Base-by-base conservation (phyloP, 37 sponge, comb jelly and placozoan species). In the Axinella damicornis region DNA sequence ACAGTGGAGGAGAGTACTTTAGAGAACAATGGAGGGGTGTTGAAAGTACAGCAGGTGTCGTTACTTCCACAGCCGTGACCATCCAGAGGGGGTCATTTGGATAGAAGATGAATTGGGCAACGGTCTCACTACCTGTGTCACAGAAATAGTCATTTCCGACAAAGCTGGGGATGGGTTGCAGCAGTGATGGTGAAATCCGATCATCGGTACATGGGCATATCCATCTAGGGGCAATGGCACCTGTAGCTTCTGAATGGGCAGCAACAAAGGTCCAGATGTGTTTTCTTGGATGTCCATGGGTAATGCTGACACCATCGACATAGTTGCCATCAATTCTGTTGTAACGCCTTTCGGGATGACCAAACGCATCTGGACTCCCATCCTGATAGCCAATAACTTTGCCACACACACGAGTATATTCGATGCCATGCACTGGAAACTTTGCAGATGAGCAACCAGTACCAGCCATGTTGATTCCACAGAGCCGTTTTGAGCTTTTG, bases 231-330 rank as follows among this genome's bases (percentile, higher is more conserved):
- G 4, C 6, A 4, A 46, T 46, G 9, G 46, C 46, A 46, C 4
- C 46, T 46, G 46, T 46, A 25, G 12, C 13, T 25, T 61, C 63
- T 14, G 63, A 61, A n/a, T 14, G 27, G 27, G 27, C 74, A 73
- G 53, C 56, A 39, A 17, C 74, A 40, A 73, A 73, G 32, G 74
- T 73, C 74, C 74, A 61, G 6, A 77, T 57, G 28, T 77, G 64
- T 9, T 32, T 20, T 38, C 62, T 59, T 14, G 78, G 62, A 33
- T 27, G 20, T 11, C 64, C 64, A 61, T 77, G 37, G 12, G 62
- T 61, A 32, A 77, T 18, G 28, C 78, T 61, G 37, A 65, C 55
- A 22, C 58, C 82, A 74, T 77, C 74, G 2, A 74, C 84, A 30
- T 73, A 52, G 40, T 19, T 58, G 19, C 57, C 46, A 19, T 61